Evolutionary conservation across 2,888 invertebrate species (phyloP).

Genomic region (Eristalis arbustorum): DNA sequence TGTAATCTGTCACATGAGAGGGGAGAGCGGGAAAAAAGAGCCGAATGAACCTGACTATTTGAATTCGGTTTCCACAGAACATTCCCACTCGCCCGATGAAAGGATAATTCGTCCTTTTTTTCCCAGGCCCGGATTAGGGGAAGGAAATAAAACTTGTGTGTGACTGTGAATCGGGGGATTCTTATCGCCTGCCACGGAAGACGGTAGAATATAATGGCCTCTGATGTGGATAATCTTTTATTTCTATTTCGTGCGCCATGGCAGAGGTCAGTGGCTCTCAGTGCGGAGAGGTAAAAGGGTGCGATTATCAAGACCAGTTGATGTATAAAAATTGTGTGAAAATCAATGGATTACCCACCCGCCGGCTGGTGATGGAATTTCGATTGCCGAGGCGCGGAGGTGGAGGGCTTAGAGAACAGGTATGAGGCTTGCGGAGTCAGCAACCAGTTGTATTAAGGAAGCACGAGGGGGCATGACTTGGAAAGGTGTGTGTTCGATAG

Average conservation of each 20-base stretch:
- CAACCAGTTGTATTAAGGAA: too few species aligned
- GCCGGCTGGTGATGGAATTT: too few species aligned
- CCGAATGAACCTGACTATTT: neutral
- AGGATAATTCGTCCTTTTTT: conserved; percentile 9
- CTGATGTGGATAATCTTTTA: conserved; percentile 19
- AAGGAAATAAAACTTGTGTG: neutral
- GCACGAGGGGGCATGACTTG: too few species aligned
- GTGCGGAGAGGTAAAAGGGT: neutral
- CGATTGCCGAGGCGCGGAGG: too few species aligned
- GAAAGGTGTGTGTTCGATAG: too few species aligned
- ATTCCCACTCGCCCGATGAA: neutral
- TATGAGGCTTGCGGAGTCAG: too few species aligned
- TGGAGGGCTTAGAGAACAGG: too few species aligned
- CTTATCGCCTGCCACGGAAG: neutral
- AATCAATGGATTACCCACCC: too few species aligned
- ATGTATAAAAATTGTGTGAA: too few species aligned
- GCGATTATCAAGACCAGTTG: too few species aligned
- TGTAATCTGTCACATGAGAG: conserved; percentile 34
- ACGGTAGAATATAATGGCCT: neutral
- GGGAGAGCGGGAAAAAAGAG: neutral
- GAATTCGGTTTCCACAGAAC: neutral
- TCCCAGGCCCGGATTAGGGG: neutral
- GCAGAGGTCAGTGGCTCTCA: conserved; percentile 17
- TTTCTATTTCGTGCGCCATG: neutral
- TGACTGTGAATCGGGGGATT: neutral